Conservation (phyloP, 2,113 vertebrate species). For the Copsychus sechellarum region DNA sequence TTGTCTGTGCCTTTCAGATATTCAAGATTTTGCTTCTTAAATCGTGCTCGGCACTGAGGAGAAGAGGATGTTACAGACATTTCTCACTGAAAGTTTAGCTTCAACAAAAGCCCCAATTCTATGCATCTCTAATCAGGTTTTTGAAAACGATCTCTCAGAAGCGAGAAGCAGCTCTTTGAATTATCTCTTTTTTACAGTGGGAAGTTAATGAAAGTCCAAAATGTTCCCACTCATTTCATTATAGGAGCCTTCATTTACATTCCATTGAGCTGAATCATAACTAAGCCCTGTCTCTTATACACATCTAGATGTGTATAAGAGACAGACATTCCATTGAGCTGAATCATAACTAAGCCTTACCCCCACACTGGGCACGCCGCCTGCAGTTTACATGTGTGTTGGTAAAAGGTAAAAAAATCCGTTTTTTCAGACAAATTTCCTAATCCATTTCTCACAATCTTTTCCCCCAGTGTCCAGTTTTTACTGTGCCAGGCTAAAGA, state of each 20-base stretch:
- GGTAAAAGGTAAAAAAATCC: slow-evolving; percentile 25
- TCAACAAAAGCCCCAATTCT: neutral
- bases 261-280: slow-evolving; percentile 39
- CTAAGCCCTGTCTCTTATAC: too few relatives aligned
- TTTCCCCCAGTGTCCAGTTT: neutral
- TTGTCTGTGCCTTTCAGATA: neutral
- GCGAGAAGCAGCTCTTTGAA: neutral
- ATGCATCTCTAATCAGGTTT: neutral
- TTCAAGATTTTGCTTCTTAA: neutral
- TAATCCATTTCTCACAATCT: neutral
- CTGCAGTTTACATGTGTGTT: slow-evolving; percentile 3
- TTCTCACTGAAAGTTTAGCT: neutral
- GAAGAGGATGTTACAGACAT: slow-evolving; percentile 16
- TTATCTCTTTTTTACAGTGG: neutral
- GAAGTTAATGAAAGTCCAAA: slow-evolving; percentile 11
- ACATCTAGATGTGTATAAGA: too few relatives aligned
- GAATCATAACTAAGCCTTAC: slow-evolving; percentile 41
- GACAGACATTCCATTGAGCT: slow-evolving; percentile 33
- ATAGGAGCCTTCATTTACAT: slow-evolving; percentile 34
- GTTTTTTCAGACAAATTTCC: neutral
- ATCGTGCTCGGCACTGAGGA: neutral
- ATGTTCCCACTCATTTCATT: slow-evolving; percentile 34
- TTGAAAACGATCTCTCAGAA: neutral
- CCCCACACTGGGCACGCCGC: slow-evolving; percentile 1
- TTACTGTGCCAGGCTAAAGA: neutral